Percentiles rank a stretch among this genome's conserved stretches.
These are phyloP conservation scores for Lycocorax pyrrhopterus DNA, from an alignment of 2,113 vertebrate species.

Conservation along the genomic window DNA sequence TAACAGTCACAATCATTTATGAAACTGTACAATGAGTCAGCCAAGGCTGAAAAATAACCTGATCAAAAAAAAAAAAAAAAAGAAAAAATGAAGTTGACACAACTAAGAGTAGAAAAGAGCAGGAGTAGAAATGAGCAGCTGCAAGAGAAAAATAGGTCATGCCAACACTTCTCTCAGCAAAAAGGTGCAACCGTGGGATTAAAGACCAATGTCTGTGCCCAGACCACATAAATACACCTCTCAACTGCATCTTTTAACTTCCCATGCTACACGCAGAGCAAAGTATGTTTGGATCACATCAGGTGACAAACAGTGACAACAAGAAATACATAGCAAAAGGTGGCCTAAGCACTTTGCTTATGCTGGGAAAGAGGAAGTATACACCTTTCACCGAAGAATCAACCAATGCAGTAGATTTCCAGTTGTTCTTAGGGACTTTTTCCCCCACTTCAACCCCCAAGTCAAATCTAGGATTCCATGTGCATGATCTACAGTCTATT, in stretches of 20 bases:
- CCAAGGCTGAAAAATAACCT: slow-evolving; percentile 12
- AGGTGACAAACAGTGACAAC: background rate
- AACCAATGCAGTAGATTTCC: background rate
- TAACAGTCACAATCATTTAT: background rate
- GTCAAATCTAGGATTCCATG: background rate
- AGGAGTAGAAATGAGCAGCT: background rate
- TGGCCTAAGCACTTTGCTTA: background rate
- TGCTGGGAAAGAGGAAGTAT: background rate
- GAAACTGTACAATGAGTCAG: background rate
- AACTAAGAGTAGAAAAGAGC: background rate
- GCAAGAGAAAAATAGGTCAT: slow-evolving; percentile 24
- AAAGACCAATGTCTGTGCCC: background rate
- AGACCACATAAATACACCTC: background rate
- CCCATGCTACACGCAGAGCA: rapidly evolving
- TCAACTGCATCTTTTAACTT: background rate
- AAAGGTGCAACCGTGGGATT: background rate
- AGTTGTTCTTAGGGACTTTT: background rate
- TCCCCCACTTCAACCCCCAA: background rate
- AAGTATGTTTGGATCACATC: background rate
- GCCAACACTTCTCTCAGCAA: background rate
- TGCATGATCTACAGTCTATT: background rate
- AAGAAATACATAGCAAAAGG: background rate
- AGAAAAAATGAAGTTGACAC: background rate
- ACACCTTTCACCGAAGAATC: background rate
- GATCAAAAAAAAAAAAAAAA: background rate